Percentiles rank a stretch among this genome's conserved stretches.
phyloP scores from a whole-genome alignment of 2,113 vertebrate genomes.

The Balaenoptera acutorostrata region DNA sequence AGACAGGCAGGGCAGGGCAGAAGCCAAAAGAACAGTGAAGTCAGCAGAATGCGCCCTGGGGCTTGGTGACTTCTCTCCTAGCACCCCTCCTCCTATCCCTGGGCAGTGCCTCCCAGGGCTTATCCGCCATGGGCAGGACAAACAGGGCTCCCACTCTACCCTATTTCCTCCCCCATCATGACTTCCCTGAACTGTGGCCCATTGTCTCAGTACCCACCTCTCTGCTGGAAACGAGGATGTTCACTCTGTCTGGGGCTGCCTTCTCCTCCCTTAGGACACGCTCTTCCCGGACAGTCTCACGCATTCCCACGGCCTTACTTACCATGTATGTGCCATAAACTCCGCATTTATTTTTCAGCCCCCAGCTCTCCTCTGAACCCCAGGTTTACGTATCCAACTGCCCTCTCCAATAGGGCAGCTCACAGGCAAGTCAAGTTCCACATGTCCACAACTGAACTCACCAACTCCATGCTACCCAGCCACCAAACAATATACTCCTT shows the following conservation, averaged over 20 bases:
- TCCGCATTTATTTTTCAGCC: neutral
- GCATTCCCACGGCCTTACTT: neutral
- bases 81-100: neutral
- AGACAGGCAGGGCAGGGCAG: neutral
- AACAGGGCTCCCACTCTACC: neutral
- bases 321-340: neutral
- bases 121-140: neutral
- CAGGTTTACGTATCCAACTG: neutral
- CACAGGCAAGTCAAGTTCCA: neutral
- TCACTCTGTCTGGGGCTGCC: neutral
- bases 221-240: neutral
- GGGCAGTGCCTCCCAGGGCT: neutral
- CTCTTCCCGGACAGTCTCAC: neutral
- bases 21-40: neutral
- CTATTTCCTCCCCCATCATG: neutral
- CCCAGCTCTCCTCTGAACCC: neutral
- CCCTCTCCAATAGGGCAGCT: neutral
- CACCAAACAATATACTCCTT: neutral
- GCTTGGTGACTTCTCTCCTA: neutral
- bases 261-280: neutral
- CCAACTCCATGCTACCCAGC: neutral
- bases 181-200: neutral
- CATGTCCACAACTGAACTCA: neutral
- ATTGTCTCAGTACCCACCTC: neutral
- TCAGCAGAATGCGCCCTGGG: neutral